Evolutionary conservation across 92 coral and sea anemone species (phyloP).

Genomic region (Phenganax stokvisi): DNA sequence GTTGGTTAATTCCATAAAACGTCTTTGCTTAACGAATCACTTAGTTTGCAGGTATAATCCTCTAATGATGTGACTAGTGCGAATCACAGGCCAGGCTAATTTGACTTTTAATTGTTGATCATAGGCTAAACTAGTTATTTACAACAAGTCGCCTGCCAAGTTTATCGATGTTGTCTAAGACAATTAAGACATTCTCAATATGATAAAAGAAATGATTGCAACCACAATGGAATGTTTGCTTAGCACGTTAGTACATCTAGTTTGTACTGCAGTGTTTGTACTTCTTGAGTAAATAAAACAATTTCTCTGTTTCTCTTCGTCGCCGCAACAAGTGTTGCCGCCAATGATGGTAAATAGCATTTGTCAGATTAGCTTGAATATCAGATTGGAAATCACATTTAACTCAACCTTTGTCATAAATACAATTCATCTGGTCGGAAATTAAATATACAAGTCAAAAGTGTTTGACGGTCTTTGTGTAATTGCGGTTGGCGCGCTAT

Average conservation of each 20-base stretch:
- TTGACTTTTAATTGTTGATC: conserved; percentile 24
- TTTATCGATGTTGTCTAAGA: conserved; percentile 17
- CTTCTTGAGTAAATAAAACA: background rate
- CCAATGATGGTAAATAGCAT: conserved; percentile 20
- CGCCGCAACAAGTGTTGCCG: conserved; percentile 2
- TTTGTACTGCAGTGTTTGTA: background rate
- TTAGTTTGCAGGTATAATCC: conserved; percentile 15
- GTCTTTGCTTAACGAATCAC: conserved; percentile 7
- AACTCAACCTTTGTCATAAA: conserved; percentile 17
- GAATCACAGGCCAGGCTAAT: conserved; percentile 4
- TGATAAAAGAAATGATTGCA: conserved; percentile 1
- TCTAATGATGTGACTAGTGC: conserved; percentile 8
- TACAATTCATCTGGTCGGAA: conserved; percentile 33
- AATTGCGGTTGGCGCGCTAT: conserved; percentile 16
- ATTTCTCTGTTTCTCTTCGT: background rate
- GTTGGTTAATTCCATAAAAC: background rate
- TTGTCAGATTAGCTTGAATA: conserved; percentile 7
- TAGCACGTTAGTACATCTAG: background rate
- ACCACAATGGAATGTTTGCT: conserved; percentile 4
- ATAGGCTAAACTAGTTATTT: conserved; percentile 3
- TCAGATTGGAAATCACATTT: conserved; percentile 25
- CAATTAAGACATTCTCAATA: conserved; percentile 13
- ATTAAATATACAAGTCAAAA: conserved; percentile 17
- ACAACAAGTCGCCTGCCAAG: conserved; percentile 15
- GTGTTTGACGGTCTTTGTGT: conserved; percentile 3